Evolutionary conservation across 2,797 vertebrate genomes (phyloP).

Genomic region (Pseudocheirus occidentalis): DNA sequence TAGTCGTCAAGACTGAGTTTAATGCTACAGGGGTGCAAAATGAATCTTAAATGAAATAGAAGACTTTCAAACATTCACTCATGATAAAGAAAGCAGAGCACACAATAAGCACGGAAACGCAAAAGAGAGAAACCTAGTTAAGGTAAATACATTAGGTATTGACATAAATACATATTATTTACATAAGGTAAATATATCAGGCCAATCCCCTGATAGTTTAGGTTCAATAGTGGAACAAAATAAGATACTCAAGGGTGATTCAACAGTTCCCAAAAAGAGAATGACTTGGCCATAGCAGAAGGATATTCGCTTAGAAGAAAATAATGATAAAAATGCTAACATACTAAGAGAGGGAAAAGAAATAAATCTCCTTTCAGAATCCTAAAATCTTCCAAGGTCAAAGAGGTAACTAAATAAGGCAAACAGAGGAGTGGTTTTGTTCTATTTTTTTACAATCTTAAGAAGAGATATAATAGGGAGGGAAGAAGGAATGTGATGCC

Average conservation of each 20-base stretch:
- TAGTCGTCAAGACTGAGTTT: not conserved
- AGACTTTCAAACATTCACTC: not conserved
- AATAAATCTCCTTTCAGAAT: not conserved
- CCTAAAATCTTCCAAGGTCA: not conserved
- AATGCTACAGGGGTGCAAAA: not conserved
- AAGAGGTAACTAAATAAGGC: not conserved
- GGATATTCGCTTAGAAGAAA: not conserved
- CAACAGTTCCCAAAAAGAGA: not conserved
- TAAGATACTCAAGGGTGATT: not conserved
- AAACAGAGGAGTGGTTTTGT: not conserved
- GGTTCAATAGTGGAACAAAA: not conserved
- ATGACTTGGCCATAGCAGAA: not conserved
- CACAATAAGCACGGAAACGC: not conserved
- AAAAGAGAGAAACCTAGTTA: too few relatives aligned
- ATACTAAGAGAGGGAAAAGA: not conserved
- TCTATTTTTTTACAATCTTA: not conserved
- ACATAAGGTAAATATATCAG: too few relatives aligned
- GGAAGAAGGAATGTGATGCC: too few relatives aligned
- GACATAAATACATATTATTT: too few relatives aligned
- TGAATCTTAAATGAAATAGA: not conserved
- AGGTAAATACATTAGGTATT: not conserved
- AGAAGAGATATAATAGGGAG: not conserved
- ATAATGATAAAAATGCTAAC: not conserved
- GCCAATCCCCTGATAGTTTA: not conserved
- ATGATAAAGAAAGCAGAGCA: not conserved